Base-by-base conservation (phyloP, 1,140 invertebrate genomes). In the Dysdera silvatica region DNA sequence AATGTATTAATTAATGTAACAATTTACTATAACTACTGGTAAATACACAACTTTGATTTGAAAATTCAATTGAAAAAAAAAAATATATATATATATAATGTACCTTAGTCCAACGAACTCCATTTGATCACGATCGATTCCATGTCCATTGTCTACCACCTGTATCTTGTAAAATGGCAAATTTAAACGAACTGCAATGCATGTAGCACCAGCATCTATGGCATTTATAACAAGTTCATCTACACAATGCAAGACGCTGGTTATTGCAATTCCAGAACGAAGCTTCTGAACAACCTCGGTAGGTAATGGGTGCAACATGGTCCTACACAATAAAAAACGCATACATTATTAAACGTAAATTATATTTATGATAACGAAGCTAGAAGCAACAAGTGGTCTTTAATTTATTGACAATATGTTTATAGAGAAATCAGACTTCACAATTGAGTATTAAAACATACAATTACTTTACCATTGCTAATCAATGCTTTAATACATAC, bases 101-200 rank as follows among this genome's bases (percentile, higher is more conserved):
- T 66, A 80, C 78, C 81, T 81, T 65, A 75, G 71, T 33, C 82
- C 84, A 45, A 85, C 63, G 20, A 77, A 55, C 32, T 78, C 67
- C 65, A 85, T 72, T 70, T 85, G 78, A 35, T 72, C 63, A 55
- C 71, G 65, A 10, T 70, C 62, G 31, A 86, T 81, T 24, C 84
- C 84, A 65, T 57, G 51, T 4, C 84, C 84, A 77, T 86, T 85
- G 68, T 86, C 84, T 41, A 85, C 77, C 10, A 85, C 81, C 77
- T 85, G 82, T 59, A 86, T 76, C 64, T 77, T 79, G 68, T 78
- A 80, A 58, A 77, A 78, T 41, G 75, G 61, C 28, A 85, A 72
- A 70, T 84, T 77, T 10, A 85, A 65, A 69, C 84, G 74, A 40
- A 85, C 75, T 40, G 83, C 83, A 55, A 86, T 79, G 33, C 82